These are phyloP conservation scores for Xenentodon cancila DNA, from an alignment of 2,797 vertebrate species.

Conservation along the genomic window DNA sequence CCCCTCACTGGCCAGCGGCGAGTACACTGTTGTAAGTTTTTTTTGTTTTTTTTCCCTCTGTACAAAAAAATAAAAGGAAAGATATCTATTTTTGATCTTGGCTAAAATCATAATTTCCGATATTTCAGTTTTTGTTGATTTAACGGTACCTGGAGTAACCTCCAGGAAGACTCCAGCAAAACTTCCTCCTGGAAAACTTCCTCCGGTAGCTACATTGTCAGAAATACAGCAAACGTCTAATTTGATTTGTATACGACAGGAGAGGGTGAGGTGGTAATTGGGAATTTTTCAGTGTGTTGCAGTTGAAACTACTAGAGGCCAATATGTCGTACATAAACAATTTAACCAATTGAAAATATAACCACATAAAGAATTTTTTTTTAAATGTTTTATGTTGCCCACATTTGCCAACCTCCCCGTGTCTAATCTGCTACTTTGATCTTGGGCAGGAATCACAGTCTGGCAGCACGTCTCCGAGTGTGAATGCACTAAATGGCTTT, in stretches of 20 bases:
- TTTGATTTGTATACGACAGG: too few relatives aligned
- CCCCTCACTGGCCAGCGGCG: conserved; percentile 91
- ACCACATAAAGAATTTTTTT: neutral
- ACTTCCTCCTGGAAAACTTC: neutral
- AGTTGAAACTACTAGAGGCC: conserved; percentile 9
- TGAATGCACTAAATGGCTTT: too few relatives aligned
- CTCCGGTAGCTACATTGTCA: neutral
- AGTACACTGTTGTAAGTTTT: conserved; percentile 90
- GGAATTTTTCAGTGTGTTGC: neutral
- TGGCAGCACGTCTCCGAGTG: too few relatives aligned
- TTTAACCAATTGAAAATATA: too few relatives aligned
- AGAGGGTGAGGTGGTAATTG: too few relatives aligned
- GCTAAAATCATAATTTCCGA: too few relatives aligned
- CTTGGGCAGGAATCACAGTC: too few relatives aligned
- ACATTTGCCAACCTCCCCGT: too few relatives aligned
- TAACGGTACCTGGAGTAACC: neutral
- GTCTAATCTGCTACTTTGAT: too few relatives aligned
- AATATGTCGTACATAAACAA: neutral
- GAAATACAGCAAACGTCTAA: neutral
- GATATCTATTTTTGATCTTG: neutral
- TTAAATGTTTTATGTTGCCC: too few relatives aligned
- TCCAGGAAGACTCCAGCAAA: neutral
- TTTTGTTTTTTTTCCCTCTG: neutral
- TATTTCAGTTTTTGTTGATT: neutral
- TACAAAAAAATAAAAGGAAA: neutral